Evolutionary conservation across 2,888 invertebrate species (phyloP), one percentile per base, ranked within the genome.

Genomic region (Hirtodrosophila trivittata): DNA sequence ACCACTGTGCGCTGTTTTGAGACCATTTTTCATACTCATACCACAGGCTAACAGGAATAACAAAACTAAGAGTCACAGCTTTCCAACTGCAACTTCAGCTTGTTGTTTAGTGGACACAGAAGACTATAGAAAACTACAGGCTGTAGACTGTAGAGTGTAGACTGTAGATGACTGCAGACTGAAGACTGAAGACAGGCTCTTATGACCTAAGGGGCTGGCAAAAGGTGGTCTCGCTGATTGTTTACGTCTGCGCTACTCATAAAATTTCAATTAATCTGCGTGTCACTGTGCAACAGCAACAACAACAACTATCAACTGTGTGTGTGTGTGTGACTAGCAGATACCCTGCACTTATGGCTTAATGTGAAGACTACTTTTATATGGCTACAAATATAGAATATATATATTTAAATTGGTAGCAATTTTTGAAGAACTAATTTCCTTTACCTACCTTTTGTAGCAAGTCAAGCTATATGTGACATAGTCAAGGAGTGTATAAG

Each of bases 191-290:
- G 59, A 74, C 71, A 65, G 55, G 59, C 81, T 75, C 78, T 66
- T 69, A 63, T 82, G 85, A 82, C 85, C 82, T 77, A 69, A 85
- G 83, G 83, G 83, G 83, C 77, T 68, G 83, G 86, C 65, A 87
- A 85, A 77, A 87, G 87, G 87, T 86, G 88, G 80, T 77, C 82
- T 82, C 84, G 88, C 76, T 87, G 88, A 88, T 87, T 86, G 86
- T 75, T 88, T 85, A 77, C 74, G 88, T 88, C 88, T 86, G 80
- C 85, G 77, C 76, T 78, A 81, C 78, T 85, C 83, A 83, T 83
- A 85, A 83, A 83, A 83, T 85, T 85, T 85, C 83, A 83, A 83
- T 83, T 85, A 83, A 85, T 83, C 80, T 80, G 68, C 77, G 62
- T 83, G 85, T 83, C 82, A 85, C 82, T 82, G 63, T 43, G 16